Conservation (phyloP, 2,888 invertebrate genomes). For the Agonopterix heracliana region DNA sequence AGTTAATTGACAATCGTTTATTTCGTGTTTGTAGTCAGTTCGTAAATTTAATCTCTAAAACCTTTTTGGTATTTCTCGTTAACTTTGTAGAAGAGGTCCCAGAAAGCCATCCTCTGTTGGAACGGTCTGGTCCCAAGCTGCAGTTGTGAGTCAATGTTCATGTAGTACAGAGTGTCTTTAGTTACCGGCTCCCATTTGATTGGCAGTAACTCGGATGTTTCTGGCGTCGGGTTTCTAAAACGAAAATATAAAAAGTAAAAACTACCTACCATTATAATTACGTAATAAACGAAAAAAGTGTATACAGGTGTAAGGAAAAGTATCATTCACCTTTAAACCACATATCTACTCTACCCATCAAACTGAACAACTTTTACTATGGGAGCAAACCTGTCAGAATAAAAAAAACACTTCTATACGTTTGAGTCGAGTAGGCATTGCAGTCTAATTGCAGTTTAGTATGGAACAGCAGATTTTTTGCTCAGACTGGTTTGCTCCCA, state of each 20-base stretch:
- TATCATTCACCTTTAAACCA: too few relatives aligned
- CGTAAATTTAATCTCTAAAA: neutral
- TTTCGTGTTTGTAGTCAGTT: neutral
- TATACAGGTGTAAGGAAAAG: too few relatives aligned
- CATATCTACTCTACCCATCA: too few relatives aligned
- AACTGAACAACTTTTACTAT: too few relatives aligned
- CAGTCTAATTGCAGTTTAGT: too few relatives aligned
- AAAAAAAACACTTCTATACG: neutral
- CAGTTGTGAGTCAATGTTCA: slow-evolving; percentile 19
- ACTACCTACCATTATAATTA: neutral
- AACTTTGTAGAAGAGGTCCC: slow-evolving; percentile 19
- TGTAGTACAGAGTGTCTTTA: slow-evolving; percentile 6
- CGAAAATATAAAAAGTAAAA: neutral
- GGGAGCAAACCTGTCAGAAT: too few relatives aligned
- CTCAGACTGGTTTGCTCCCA: too few relatives aligned
- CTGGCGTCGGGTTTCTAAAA: slow-evolving; percentile 18
- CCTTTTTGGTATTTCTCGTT: neutral
- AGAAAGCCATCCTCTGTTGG: slow-evolving; percentile 23
- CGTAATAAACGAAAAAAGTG: neutral
- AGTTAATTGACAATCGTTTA: too few relatives aligned
- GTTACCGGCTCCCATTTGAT: slow-evolving; percentile 15
- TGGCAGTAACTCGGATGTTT: slow-evolving; percentile 9
- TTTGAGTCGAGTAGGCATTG: too few relatives aligned
- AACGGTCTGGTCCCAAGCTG: slow-evolving; percentile 17
- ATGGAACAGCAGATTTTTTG: too few relatives aligned